phyloP scores from a whole-genome alignment of 2,113 vertebrate species.

The Pygoscelis adeliae region DNA sequence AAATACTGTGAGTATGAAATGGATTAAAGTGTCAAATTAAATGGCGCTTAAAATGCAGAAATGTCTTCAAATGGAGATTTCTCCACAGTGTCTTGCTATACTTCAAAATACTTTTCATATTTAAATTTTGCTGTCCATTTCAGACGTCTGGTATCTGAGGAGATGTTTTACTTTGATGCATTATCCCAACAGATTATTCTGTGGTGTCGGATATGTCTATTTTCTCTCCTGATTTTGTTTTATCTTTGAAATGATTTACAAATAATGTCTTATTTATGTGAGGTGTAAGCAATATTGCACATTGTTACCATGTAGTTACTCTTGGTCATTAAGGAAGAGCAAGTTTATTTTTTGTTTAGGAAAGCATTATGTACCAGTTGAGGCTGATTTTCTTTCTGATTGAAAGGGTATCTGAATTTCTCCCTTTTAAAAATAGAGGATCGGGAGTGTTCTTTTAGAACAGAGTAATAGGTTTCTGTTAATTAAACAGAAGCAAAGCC shows the following conservation, averaged over 20 bases:
- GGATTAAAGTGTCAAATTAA: neutral
- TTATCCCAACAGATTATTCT: conserved; percentile 1
- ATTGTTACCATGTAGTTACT: neutral
- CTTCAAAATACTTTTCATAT: conserved; percentile 42
- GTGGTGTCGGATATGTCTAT: neutral
- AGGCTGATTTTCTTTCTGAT: neutral
- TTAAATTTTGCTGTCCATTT: conserved; percentile 42
- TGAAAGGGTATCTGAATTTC: neutral
- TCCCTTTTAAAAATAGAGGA: neutral
- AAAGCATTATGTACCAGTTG: neutral
- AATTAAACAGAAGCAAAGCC: neutral
- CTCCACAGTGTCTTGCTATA: neutral
- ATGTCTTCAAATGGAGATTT: conserved; percentile 25
- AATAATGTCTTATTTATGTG: neutral
- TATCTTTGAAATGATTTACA: neutral
- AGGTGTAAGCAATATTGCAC: neutral
- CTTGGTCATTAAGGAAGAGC: neutral
- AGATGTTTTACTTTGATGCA: neutral
- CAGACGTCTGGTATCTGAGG: neutral
- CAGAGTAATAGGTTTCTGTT: neutral
- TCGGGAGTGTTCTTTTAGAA: neutral
- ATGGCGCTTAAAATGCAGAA: neutral
- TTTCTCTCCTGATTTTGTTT: neutral
- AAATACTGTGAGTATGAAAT: conserved; percentile 8
- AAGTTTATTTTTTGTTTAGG: neutral